Percentiles rank a stretch among this genome's conserved stretches.
Conservation (phyloP, 2,113 vertebrate species). For the Tringa solitaria region DNA sequence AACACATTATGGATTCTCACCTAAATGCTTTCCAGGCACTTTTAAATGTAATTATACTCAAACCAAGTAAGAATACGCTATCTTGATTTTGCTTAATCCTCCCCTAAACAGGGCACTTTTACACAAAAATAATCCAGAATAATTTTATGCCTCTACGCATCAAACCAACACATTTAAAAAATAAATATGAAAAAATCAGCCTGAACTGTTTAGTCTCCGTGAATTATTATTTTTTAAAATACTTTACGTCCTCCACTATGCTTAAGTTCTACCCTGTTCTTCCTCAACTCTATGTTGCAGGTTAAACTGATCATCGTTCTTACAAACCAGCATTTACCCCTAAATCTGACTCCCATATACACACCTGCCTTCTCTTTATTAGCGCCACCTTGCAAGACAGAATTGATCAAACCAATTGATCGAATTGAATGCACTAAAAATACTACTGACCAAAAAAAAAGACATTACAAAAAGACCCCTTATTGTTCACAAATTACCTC, state of each 20-base stretch:
- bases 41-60: not conserved
- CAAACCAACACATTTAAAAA: not conserved
- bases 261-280: not conserved
- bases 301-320: not conserved
- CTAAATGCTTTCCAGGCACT: not conserved
- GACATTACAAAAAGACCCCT: not conserved
- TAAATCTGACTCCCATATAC: not conserved
- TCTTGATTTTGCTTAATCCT: not conserved
- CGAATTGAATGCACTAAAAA: not conserved
- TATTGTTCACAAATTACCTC: constrained; percentile 75
- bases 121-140: not conserved
- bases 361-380: not conserved
- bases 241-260: not conserved
- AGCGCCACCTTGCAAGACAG: not conserved
- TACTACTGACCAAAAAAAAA: not conserved
- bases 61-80: not conserved
- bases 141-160: not conserved
- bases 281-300: not conserved
- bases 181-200: not conserved
- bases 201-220: not conserved
- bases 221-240: not conserved
- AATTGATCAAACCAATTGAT: not conserved
- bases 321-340: not conserved
- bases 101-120: not conserved
- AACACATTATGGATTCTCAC: not conserved